A percentile compares a stretch with the other conserved stretches of the same genome.
These are phyloP conservation scores for Bubo bubo DNA, from an alignment of 2,113 vertebrate genomes.

Conservation along the genomic window DNA sequence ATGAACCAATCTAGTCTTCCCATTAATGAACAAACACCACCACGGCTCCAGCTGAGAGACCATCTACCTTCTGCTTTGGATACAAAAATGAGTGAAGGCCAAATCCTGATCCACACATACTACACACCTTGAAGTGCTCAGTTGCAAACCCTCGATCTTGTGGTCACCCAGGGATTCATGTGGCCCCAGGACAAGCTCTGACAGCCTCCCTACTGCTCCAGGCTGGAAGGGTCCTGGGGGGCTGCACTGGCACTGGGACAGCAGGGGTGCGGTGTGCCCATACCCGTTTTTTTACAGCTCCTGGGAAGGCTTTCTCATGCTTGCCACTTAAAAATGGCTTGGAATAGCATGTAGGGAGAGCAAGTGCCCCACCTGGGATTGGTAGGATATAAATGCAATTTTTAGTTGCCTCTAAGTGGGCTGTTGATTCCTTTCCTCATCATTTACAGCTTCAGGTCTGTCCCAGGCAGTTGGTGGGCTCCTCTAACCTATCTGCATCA, in stretches of 20 bases:
- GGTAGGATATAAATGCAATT: background rate
- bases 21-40: background rate
- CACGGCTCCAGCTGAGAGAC: background rate
- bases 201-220: background rate
- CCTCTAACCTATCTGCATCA: background rate
- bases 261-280: fast-evolving
- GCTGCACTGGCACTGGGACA: background rate
- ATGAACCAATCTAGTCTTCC: background rate
- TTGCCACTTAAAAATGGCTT: background rate
- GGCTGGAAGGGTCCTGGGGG: background rate
- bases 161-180: background rate
- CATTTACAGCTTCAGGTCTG: too few species aligned
- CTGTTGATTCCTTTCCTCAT: background rate
- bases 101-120: background rate
- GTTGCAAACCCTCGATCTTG: too few species aligned
- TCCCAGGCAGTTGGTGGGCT: background rate
- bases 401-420: background rate
- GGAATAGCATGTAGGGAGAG: background rate
- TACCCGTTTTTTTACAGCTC: background rate
- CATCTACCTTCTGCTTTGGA: background rate
- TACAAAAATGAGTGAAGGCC: background rate
- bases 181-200: background rate
- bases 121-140: background rate
- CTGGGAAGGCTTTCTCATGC: background rate
- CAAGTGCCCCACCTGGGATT: background rate